Evolutionary conservation across 2,888 invertebrate genomes (phyloP).

Genomic region (Limnephilus rhombicus): DNA sequence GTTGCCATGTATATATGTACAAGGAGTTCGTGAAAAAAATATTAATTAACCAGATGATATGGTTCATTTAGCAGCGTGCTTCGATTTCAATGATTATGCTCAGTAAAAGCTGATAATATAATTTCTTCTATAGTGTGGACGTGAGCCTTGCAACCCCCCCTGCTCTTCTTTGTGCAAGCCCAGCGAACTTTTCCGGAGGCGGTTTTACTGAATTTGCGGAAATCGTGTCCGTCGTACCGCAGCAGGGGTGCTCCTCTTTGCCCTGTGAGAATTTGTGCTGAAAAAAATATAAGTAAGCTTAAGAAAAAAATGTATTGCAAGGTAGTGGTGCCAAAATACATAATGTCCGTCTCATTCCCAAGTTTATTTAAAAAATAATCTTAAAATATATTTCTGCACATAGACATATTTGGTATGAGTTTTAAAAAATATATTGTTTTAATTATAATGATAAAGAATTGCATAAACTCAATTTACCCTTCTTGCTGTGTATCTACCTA

Average conservation of each 20-base stretch:
- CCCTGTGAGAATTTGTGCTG: background rate
- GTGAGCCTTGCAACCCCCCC: background rate
- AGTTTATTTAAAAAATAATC: too few species aligned
- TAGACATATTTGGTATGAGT: too few species aligned
- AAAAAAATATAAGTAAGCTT: background rate
- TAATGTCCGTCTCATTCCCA: too few species aligned
- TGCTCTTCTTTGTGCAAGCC: background rate
- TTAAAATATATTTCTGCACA: too few species aligned
- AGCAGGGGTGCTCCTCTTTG: background rate
- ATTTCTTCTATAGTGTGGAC: slow-evolving; percentile 3
- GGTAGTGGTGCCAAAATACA: background rate
- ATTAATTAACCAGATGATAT: too few species aligned
- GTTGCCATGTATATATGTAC: too few species aligned
- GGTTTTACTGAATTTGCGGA: background rate
- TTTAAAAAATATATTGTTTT: too few species aligned
- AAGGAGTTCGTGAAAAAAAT: too few species aligned
- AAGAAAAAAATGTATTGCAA: background rate
- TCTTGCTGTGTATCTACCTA: too few species aligned
- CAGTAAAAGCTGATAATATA: background rate
- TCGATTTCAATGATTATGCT: slow-evolving; percentile 23
- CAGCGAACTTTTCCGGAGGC: background rate
- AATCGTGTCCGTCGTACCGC: background rate
- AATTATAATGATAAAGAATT: too few species aligned
- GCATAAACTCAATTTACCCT: too few species aligned
- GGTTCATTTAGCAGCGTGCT: too few species aligned